phyloP scores from a whole-genome alignment of 1,140 invertebrate genomes.

The Potamilus streckersoni region DNA sequence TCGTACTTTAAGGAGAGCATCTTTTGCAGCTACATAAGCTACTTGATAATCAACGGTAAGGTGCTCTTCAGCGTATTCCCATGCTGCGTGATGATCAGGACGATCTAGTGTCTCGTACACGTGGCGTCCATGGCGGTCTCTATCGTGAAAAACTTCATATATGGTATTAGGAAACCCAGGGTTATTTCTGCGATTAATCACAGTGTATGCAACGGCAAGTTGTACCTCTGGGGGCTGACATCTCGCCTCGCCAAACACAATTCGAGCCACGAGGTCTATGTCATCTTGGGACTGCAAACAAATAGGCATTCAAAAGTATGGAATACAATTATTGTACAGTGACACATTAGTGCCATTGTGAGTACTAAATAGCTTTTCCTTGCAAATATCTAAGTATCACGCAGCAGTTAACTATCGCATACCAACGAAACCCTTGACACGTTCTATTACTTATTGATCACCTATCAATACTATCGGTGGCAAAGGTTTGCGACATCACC shows the following conservation, averaged over 20 bases:
- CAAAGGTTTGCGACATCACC: no score
- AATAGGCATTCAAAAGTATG: no score
- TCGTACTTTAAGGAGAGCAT: background rate
- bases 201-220: constrained; percentile 4
- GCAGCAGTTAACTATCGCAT: no score
- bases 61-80: background rate
- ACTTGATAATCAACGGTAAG: constrained; percentile 1
- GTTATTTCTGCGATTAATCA: background rate
- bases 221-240: constrained; percentile 9
- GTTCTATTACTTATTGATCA: no score
- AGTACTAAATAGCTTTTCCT: no score
- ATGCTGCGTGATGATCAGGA: background rate
- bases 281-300: no score
- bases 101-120: constrained; percentile 8
- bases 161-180: constrained; percentile 2
- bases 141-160: background rate
- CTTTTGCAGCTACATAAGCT: background rate
- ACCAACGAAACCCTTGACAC: no score
- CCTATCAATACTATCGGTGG: no score
- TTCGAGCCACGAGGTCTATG: background rate
- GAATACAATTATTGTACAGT: no score
- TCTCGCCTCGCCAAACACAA: constrained; percentile 10
- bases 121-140: background rate
- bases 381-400: no score
- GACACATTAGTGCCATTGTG: no score